Evolutionary conservation across 2,888 invertebrate genomes (phyloP), one percentile per base, ranked within the genome.

Genomic region (Trachelus iudaicus): DNA sequence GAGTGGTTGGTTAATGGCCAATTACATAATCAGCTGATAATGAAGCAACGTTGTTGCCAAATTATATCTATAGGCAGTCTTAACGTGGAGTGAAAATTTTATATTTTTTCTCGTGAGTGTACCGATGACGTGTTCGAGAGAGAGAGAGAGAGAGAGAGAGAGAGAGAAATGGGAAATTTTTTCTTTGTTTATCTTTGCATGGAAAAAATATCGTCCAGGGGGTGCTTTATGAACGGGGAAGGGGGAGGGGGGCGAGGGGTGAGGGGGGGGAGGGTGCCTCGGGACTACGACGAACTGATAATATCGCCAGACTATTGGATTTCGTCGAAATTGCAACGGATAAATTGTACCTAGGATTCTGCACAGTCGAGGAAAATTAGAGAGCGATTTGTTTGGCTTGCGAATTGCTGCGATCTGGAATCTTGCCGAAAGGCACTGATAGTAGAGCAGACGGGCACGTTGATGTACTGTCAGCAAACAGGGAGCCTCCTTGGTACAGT

Each of bases 231-330:
- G 40, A 56, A 56, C 23, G 23, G 23, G 23, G 40, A 1, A 1
- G 4, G 4, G 13, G 31, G 31, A 1, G 1, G 3, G 40, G 40
- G 6, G n/a, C n/a, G n/a, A n/a, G n/a, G n/a, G n/a, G n/a, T n/a
- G n/a, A n/a, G 15, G 4, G 1, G 0, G 40, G 40, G 40, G 40
- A 15, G 4, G 6, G 40, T 9, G 40, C 40, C 40, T 23, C 40
- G 71, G 71, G 71, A 33, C 71, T 33, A 31, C 31, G 71, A 31
- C 31, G 3, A 40, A 75, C 37, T 73, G 79, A 81, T 82, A 75
- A 79, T 78, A 81, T 79, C 77, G 69, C 11, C 69, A 77, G 69
- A 79, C 79, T 71, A 76, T 80, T 76, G 69, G 75, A 80, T 77
- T 68, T 30, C 71, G 71, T 71, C 31, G 71, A 30, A 71, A 71